These are phyloP conservation scores for Herpetotheres cachinnans DNA, from an alignment of 2,113 vertebrate species.

Conservation along the genomic window DNA sequence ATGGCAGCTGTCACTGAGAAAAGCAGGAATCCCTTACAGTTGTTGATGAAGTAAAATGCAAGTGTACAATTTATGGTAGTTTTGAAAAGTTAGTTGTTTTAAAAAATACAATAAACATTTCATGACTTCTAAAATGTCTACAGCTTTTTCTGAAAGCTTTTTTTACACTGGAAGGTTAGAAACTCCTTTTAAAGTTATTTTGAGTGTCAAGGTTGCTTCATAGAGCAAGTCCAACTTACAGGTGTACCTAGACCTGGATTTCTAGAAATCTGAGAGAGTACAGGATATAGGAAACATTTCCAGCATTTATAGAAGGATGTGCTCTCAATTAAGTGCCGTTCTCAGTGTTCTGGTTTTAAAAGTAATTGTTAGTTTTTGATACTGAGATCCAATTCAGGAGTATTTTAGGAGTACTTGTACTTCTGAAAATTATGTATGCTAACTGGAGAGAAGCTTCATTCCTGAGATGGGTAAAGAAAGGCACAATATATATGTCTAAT, in stretches of 20 bases:
- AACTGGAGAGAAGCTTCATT: neutral
- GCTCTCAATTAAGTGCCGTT: neutral
- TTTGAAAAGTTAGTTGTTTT: neutral
- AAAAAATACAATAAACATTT: neutral
- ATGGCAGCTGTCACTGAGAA: neutral
- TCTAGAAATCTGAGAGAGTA: neutral
- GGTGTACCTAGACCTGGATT: neutral
- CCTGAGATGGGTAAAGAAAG: neutral
- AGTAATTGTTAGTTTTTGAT: neutral
- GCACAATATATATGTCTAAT: neutral
- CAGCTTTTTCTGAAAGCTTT: neutral
- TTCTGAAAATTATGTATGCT: neutral
- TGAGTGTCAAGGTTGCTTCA: neutral
- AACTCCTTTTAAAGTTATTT: neutral
- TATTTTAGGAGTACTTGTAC: neutral
- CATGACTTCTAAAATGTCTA: neutral
- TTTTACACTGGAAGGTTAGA: neutral
- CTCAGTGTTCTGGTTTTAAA: neutral
- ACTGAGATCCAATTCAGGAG: neutral
- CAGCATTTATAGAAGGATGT: neutral
- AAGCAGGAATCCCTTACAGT: neutral
- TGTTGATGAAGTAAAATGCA: neutral
- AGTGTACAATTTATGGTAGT: neutral
- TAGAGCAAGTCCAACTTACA: neutral
- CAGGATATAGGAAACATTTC: neutral